Conservation (phyloP, 1,140 invertebrate species). For the Tenebrio molitor region DNA sequence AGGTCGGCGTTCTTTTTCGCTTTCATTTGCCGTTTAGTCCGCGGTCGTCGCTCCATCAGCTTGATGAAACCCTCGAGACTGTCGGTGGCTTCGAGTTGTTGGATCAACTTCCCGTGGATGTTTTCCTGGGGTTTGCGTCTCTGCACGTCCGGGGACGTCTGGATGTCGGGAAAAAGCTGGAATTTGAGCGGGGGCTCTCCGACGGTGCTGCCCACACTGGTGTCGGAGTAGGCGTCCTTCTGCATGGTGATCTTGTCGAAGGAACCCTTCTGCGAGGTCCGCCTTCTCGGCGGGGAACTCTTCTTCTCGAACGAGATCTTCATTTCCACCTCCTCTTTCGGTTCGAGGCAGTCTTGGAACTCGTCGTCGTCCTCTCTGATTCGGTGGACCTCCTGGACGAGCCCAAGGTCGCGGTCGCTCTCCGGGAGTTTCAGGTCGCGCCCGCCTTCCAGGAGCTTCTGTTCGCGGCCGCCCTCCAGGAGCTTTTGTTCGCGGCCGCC, state of each 20-base stretch:
- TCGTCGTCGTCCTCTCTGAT: too few relatives aligned
- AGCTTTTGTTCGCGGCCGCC: constrained; percentile 9
- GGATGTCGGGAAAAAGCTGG: constrained; percentile 4
- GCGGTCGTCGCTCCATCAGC: constrained; percentile 48
- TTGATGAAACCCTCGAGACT: constrained; percentile 57
- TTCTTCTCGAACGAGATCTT: constrained; percentile 29
- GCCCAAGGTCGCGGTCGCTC: too few relatives aligned
- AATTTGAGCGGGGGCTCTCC: background rate
- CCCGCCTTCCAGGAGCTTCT: too few relatives aligned
- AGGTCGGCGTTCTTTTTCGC: constrained; percentile 3
- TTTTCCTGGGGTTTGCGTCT: constrained; percentile 51
- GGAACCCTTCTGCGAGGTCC: background rate
- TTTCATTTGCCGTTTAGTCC: constrained; percentile 1
- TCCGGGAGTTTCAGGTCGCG: too few relatives aligned
- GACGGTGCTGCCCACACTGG: background rate
- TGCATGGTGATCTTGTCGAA: constrained; percentile 28
- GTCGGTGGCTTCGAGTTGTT: constrained; percentile 56
- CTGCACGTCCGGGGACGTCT: constrained; percentile 53
- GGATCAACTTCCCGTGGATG: constrained; percentile 51
- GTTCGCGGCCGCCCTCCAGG: background rate
- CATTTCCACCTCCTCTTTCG: background rate
- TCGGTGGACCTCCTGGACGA: too few relatives aligned
- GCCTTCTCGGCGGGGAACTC: background rate
- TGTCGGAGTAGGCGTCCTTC: constrained; percentile 1
- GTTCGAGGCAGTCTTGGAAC: constrained; percentile 31